Conservation (phyloP, 2,888 invertebrate genomes). For the Drosophila buzzatii region DNA sequence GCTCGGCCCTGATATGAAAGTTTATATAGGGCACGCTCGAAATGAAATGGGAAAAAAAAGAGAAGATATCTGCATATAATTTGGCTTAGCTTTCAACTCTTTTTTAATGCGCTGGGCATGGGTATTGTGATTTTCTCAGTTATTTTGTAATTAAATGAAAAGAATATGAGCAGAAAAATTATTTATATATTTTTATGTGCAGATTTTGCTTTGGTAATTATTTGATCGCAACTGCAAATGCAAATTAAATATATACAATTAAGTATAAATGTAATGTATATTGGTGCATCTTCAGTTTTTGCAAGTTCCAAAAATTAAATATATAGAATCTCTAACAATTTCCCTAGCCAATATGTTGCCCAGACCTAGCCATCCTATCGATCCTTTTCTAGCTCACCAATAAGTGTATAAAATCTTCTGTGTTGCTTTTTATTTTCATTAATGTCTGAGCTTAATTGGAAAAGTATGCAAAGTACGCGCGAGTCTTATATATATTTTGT, state of each 20-base stretch:
- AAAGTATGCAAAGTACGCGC: conserved; percentile 47
- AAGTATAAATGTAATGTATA: too few relatives aligned
- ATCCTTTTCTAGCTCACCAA: too few relatives aligned
- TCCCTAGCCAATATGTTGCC: too few relatives aligned
- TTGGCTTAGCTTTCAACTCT: conserved; percentile 18
- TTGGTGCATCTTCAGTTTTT: too few relatives aligned
- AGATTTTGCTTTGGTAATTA: too few relatives aligned
- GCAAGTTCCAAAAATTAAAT: too few relatives aligned
- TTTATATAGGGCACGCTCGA: conserved; percentile 40
- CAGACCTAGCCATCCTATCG: too few relatives aligned
- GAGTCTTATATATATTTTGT: conserved; percentile 14
- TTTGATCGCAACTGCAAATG: too few relatives aligned
- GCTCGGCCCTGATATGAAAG: conserved; percentile 44
- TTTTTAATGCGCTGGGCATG: conserved; percentile 1
- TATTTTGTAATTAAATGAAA: background rate
- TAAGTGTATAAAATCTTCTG: conserved; percentile 18
- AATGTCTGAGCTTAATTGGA: conserved; percentile 42
- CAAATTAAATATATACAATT: too few relatives aligned
- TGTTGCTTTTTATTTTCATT: conserved; percentile 2
- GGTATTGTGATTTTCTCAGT: background rate
- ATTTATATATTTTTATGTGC: too few relatives aligned
- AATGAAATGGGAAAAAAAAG: conserved; percentile 8
- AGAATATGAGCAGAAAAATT: rapidly evolving
- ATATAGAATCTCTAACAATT: too few relatives aligned
- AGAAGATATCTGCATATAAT: conserved; percentile 35